phyloP scores from a whole-genome alignment of 1,140 invertebrate genomes.

The Bombyx mandarina region DNA sequence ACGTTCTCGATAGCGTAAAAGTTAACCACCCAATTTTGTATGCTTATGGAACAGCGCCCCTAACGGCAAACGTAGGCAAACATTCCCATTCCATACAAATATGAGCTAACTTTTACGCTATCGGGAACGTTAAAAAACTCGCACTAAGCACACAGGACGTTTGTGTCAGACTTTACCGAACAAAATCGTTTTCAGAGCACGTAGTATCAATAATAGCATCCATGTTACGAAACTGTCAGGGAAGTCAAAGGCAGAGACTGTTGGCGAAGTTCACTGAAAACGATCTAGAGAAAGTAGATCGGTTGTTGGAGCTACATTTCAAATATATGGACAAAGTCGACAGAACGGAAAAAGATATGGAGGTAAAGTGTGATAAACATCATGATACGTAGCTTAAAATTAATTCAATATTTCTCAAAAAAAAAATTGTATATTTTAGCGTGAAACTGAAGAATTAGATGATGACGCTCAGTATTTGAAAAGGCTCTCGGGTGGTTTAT shows the following conservation, averaged over 20 bases:
- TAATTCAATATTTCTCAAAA: conserved; percentile 6
- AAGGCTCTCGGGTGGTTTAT: conserved; percentile 92
- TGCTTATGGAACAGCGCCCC: too few species aligned
- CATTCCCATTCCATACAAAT: too few species aligned
- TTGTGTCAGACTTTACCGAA: too few species aligned
- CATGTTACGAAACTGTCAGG: conserved; percentile 93
- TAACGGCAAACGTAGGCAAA: too few species aligned
- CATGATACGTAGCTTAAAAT: background rate
- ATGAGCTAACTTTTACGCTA: too few species aligned
- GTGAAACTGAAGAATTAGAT: conserved; percentile 63
- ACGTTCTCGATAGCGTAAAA: too few species aligned
- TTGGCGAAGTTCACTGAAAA: conserved; percentile 98
- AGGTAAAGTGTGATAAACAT: conserved; percentile 42
- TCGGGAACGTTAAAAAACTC: too few species aligned
- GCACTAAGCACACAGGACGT: too few species aligned
- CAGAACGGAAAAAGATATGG: conserved; percentile 84
- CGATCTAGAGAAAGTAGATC: conserved; percentile 98
- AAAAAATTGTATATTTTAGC: conserved; percentile 21
- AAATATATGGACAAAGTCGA: conserved; percentile 97
- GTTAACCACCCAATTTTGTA: too few species aligned
- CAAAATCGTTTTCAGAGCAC: conserved; percentile 78
- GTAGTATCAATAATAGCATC: conserved; percentile 93
- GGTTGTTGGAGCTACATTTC: conserved; percentile 96
- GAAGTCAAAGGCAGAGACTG: conserved; percentile 89
- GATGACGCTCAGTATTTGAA: conserved; percentile 86